These are phyloP conservation scores for Vidua chalybeata DNA, from an alignment of 2,113 vertebrate genomes.

Conservation along the genomic window DNA sequence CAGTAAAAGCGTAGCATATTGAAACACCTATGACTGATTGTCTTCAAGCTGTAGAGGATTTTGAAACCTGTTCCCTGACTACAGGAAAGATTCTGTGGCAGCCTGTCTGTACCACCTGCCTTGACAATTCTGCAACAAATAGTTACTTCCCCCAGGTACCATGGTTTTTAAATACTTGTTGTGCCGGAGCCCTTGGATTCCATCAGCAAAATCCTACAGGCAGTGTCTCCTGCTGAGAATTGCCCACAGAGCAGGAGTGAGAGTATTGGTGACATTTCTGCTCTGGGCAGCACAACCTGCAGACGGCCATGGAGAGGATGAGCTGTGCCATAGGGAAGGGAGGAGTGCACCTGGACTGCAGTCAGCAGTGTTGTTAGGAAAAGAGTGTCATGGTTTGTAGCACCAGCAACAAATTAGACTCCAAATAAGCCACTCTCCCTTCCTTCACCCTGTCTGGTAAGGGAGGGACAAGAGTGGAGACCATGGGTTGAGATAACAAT, in stretches of 20 bases:
- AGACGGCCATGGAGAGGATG: neutral
- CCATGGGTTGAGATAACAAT: neutral
- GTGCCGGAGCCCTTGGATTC: neutral
- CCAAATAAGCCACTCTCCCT: neutral
- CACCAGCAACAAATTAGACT: neutral
- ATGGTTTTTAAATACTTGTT: neutral
- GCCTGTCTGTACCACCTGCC: neutral
- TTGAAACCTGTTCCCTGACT: neutral
- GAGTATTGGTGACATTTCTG: too few relatives aligned
- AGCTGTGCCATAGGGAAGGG: neutral
- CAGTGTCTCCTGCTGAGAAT: fast-evolving
- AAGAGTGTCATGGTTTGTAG: neutral
- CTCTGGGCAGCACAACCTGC: neutral
- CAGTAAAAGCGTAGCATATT: neutral
- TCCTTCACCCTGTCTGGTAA: too few relatives aligned
- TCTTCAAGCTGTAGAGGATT: neutral
- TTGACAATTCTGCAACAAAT: neutral
- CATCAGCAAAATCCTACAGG: neutral
- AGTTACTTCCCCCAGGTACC: neutral
- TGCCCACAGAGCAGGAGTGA: neutral
- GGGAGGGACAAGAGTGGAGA: neutral
- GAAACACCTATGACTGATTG: neutral
- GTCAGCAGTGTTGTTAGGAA: fast-evolving
- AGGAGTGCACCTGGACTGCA: too few relatives aligned
- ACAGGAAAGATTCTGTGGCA: neutral